Conservation (phyloP, 2,797 vertebrate species). For the Perdix hodgsoniae region DNA sequence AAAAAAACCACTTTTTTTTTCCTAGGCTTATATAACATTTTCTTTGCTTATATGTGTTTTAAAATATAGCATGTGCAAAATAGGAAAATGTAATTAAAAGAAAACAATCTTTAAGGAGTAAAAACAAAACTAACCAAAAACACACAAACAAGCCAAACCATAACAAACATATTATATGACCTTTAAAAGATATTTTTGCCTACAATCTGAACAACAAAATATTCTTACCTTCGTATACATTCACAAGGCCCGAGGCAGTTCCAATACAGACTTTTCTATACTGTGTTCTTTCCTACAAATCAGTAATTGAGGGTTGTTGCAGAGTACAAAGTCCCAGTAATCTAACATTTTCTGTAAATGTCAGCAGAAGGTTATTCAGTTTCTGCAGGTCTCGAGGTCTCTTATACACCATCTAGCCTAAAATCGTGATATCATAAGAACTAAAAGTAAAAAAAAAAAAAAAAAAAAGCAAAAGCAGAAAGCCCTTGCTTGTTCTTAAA, state of each 20-base stretch:
- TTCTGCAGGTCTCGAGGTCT: slow-evolving; percentile 18
- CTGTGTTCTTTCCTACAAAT: slow-evolving; percentile 33
- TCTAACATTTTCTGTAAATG: slow-evolving; percentile 75
- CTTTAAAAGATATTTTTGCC: slow-evolving; percentile 66
- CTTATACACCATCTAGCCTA: neutral
- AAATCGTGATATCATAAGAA: neutral
- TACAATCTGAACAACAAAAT: slow-evolving; percentile 40
- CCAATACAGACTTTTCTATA: slow-evolving; percentile 52
- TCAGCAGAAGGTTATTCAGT: slow-evolving; percentile 47
- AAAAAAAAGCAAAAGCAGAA: neutral
- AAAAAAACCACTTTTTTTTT: neutral
- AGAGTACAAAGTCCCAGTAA: slow-evolving; percentile 34
- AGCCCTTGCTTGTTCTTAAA: neutral
- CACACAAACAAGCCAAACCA: neutral
- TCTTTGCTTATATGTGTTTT: neutral
- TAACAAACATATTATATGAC: neutral
- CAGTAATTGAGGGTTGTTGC: slow-evolving; percentile 50
- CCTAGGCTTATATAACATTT: neutral
- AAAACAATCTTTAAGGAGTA: neutral
- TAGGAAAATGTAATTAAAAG: neutral
- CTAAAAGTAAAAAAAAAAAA: neutral
- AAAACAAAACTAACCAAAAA: neutral
- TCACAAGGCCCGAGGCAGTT: slow-evolving; percentile 54
- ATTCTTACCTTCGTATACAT: slow-evolving; percentile 37
- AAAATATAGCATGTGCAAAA: neutral